Evolutionary conservation across 2,113 vertebrate genomes (phyloP), one percentile per base, ranked within the genome.

Genomic region (Cardinalis cardinalis): DNA sequence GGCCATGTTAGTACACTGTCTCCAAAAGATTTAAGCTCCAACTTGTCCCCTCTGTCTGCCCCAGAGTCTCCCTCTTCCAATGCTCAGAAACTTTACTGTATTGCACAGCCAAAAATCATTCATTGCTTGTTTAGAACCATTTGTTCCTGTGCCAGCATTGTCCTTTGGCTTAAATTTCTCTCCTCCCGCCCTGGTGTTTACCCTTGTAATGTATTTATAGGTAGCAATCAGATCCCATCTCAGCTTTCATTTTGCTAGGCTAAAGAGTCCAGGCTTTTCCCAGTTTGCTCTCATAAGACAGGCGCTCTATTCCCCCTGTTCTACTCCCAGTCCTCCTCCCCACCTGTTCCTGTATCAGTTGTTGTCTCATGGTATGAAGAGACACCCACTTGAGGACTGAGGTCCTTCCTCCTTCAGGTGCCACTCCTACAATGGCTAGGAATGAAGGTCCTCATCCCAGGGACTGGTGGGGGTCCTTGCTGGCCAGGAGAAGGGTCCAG

Each of bases 111-210:
- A 16, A 78, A 88, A 86, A 92, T 56, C 92, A 94, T 95, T 68
- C 68, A 55, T 79, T 89, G 79, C 60, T 64, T 77, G 19, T 80
- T 92, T 74, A 83, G 48, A 83, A 19, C 41, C 28, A 80, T 86
- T 92, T 95, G 71, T 84, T 93, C 48, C 56, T 41, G 48, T 71
- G 87, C 74, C 81, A 94, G 23, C 63, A 58, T n/a, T 61, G 41
- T 93, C 89, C 89, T 94, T 95, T 58, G 58, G 74, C 28, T 94
- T 79, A 84, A 80, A 94, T 80, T 83, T 72, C 68, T 91, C 79
- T 92, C 60, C 72, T 91, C 66, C 76, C 70, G 89, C 59, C 51
- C 84, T 85, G 66, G 58, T 94, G 84, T 89, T 96, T 91, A 85
- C 63, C 26, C 46, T 87, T 1, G 0, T 15, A 9, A 89, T 75